Base-by-base conservation (phyloP, 2,888 invertebrate species). In the Diaperis boleti region DNA sequence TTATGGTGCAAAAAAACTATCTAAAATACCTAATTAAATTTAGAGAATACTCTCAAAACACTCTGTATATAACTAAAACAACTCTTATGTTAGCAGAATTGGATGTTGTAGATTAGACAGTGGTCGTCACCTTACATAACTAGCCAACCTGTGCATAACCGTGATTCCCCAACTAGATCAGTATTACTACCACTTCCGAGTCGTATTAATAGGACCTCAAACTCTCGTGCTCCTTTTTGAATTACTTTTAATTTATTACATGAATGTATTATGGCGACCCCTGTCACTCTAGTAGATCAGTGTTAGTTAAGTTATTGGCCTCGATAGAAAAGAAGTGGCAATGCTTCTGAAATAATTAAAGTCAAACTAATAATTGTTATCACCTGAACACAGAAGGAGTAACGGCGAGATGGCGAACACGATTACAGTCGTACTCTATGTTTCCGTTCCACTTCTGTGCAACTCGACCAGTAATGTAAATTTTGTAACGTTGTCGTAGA, bases 381-480 rank as follows among this genome's bases (percentile, higher is more conserved):
- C 69, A 69, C 61, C 68, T 67, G 68, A 64, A 66, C 59, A 67
- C 71, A 70, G 70, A 64, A 66, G 65, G 68, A 59, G 63, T 59
- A 50, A 61, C 69, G 56, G 63, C 50, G 63, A 56, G 47, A 65
- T 57, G 60, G 55, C 13, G 13, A 15, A 55, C 47, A 26, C 8
- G 59, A 60, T 64, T 56, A 52, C 13, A 33, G 52, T 47, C 52
- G 57, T 59, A 29, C 35, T 8, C 42, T 18, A 18, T 42, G n/a
- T 44, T 59, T 41, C 54, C 45, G 61, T 14, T 39, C 22, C 33
- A 62, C 66, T 37, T 50, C 66, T 52, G 59, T 62, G 64, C 59
- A 67, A 70, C 71, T 73, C 77, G 78, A 79, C 78, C 78, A 79
- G 76, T 77, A 75, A 73, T 69, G 78, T 78, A 78, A 75, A 77